Evolutionary conservation across 2,888 invertebrate species (phyloP), one percentile per base, ranked within the genome.

Genomic region (Mythimna lalbum): DNA sequence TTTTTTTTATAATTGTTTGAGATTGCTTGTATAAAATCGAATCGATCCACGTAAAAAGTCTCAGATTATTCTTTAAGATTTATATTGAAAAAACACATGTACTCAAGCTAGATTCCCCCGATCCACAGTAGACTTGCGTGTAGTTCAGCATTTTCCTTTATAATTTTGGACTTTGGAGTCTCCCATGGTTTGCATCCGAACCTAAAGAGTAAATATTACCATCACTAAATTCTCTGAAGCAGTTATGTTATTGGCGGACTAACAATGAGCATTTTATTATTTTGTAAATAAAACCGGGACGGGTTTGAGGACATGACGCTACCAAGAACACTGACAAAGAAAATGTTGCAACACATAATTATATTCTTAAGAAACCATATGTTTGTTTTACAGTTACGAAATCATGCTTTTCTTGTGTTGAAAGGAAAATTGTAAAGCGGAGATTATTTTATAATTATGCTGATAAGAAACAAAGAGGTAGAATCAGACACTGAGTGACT

Each of bases 281-380:
- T 86, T 83, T 77, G 85, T 86, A 86, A 88, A 80, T 84, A 83
- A 82, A 75, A 77, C 60, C 75, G 64, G 71, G 76, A 71, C 78
- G 21, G 10, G 21, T 57, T 47, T 69, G 73, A 50, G 27, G 17
- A 39, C 61, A 53, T 68, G 74, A 52, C 53, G 63, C 71, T 89
- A 89, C 89, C 63, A 21, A 86, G 89, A 89, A 89, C 33, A 47
- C 39, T 80, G 73, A 89, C 88, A 88, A 88, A 87, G 85, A 79
- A 81, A 82, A 66, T 73, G 76, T 86, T 86, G 76, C 87, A 80
- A 80, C 80, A 82, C 62, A 69, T 67, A 63, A 75, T 82, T 80
- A 73, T 81, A 53, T 76, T 82, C 73, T 50, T 69, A 69, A 74
- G 84, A 73, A 80, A 39, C 62, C 73, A 71, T 57, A 67, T 70